Evolutionary conservation across 37 sponge, comb jelly and placozoan genomes (phyloP).

Genomic region (Cliona cf. orientalis): DNA sequence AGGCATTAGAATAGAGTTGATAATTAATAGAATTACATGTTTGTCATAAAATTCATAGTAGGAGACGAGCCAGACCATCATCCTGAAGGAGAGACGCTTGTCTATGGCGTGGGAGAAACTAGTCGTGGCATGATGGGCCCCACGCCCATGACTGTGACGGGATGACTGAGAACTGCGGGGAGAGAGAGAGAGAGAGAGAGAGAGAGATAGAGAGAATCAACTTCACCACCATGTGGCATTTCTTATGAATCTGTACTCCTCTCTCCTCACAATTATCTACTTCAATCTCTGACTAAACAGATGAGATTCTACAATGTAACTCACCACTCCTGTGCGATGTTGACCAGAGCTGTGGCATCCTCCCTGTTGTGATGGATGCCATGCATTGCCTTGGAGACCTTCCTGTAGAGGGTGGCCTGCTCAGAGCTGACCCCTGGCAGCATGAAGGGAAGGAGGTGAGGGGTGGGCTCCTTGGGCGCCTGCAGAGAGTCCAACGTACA

Average conservation of each 20-base stretch:
- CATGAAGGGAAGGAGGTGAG: constrained; percentile 74
- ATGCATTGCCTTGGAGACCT: constrained; percentile 35
- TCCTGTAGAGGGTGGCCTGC: constrained; percentile 39
- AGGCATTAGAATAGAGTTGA: not conserved
- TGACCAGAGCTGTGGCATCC: constrained; percentile 1
- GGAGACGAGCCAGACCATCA: constrained; percentile 72
- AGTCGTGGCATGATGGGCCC: not conserved
- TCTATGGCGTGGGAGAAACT: not conserved
- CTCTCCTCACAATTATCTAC: no score
- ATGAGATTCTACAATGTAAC: not conserved
- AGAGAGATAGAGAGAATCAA: not conserved
- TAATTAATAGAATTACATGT: constrained; percentile 14
- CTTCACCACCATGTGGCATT: no score
- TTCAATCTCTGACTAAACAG: not conserved
- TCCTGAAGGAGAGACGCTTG: constrained; percentile 30
- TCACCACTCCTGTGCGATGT: constrained; percentile 17
- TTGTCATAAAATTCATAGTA: constrained; percentile 73
- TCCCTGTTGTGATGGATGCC: constrained; percentile 8
- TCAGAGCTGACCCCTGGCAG: constrained; percentile 34
- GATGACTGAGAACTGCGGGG: not conserved
- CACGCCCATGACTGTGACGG: not conserved
- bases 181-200: no score
- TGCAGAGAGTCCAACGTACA: not conserved
- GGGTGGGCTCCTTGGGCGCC: constrained; percentile 31
- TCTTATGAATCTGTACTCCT: no score